These are phyloP conservation scores for Cromileptes altivelis DNA, from an alignment of 2,113 vertebrate species.

Conservation along the genomic window DNA sequence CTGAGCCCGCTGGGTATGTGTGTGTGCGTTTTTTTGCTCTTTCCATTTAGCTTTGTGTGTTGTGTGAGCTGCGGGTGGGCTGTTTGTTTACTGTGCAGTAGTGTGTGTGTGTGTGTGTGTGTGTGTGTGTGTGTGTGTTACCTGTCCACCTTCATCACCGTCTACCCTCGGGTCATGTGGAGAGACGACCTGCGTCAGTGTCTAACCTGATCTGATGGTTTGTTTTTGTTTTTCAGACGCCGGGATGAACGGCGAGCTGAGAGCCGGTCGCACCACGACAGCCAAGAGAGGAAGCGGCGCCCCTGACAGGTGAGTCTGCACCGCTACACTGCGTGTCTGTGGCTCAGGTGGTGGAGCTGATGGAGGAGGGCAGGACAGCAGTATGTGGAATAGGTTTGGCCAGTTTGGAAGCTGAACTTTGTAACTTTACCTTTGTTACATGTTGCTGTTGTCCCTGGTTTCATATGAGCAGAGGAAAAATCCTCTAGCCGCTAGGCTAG, in stretches of 20 bases:
- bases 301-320: constrained; percentile 51
- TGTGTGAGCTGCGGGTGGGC: no score
- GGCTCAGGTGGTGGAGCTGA: neutral
- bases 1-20: constrained; percentile 31
- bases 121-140: neutral
- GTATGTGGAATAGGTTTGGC: no score
- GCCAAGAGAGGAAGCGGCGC: constrained; percentile 56
- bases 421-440: no score
- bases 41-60: neutral
- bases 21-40: constrained; percentile 5
- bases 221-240: constrained; percentile 46
- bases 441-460: no score
- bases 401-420: no score
- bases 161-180: neutral
- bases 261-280: constrained; percentile 25
- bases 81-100: neutral
- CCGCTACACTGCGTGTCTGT: no score
- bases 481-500: no score
- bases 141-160: constrained; percentile 11
- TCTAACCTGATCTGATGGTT: constrained; percentile 5
- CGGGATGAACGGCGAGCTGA: constrained; percentile 66
- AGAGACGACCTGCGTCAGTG: neutral
- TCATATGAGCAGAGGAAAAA: no score
- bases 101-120: neutral
- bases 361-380: neutral